phyloP scores from a whole-genome alignment of 2,113 vertebrate species.

The Dromiciops gliroides region DNA sequence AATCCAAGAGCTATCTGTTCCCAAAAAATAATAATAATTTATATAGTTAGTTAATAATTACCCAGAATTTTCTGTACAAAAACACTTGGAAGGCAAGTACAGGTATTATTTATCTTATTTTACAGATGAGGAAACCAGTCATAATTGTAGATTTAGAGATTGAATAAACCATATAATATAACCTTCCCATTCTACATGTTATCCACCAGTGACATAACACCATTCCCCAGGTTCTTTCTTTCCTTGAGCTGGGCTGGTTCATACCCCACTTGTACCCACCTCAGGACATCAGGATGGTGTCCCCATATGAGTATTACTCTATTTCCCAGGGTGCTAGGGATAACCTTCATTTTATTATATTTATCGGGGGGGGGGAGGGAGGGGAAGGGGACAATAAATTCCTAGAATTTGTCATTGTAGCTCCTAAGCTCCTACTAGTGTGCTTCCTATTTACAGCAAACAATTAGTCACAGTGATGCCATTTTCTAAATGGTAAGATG shows the following conservation, averaged over 20 bases:
- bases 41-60: neutral
- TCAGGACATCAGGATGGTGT: neutral
- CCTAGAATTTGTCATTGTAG: too few relatives aligned
- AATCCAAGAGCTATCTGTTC: slow-evolving; percentile 28
- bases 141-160: neutral
- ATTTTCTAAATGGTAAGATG: too few relatives aligned
- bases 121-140: neutral
- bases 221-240: neutral
- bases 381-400: too few relatives aligned
- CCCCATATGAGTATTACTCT: neutral
- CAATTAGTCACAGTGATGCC: too few relatives aligned
- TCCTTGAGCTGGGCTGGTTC: neutral
- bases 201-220: neutral
- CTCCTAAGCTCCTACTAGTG: too few relatives aligned
- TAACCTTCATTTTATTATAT: too few relatives aligned
- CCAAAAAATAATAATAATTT: slow-evolving; percentile 28
- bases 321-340: neutral
- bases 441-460: too few relatives aligned
- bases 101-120: neutral
- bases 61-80: neutral
- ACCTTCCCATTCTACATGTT: neutral
- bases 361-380: too few relatives aligned
- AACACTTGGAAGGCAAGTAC: neutral
- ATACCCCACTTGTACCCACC: too few relatives aligned
- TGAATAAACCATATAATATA: neutral